Conservation (phyloP, 2,888 invertebrate species). For the Mesorhabditis sp. region DNA sequence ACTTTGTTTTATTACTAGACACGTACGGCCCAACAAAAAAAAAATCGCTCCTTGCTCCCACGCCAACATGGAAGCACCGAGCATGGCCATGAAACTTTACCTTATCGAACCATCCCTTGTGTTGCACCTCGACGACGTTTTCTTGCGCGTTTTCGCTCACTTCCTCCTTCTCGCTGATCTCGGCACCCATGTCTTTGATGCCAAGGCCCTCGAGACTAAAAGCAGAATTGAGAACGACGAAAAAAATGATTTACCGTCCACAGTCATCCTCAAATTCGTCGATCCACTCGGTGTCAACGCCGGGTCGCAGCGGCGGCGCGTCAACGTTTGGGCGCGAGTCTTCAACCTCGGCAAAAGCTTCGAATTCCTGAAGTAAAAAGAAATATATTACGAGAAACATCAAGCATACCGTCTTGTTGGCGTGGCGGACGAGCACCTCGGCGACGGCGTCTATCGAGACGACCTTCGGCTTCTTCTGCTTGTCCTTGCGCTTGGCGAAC, state of each 20-base stretch:
- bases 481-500: slow-evolving; percentile 51
- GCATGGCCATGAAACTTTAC: too few species aligned
- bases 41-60: background rate
- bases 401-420: slow-evolving; percentile 28
- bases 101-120: slow-evolving; percentile 18
- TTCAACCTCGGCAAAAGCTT: too few species aligned
- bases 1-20: too few species aligned
- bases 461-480: slow-evolving; percentile 44
- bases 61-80: too few species aligned
- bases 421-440: slow-evolving; percentile 41
- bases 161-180: slow-evolving; percentile 16
- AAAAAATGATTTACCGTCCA: slow-evolving; percentile 9
- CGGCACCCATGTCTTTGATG: slow-evolving; percentile 42
- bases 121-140: slow-evolving; percentile 24
- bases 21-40: background rate
- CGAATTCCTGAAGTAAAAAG: too few species aligned
- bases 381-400: too few species aligned
- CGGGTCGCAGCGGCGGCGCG: too few species aligned
- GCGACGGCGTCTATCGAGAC: slow-evolving; percentile 50
- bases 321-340: too few species aligned
- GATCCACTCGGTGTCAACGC: slow-evolving; percentile 29
- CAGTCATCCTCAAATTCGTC: slow-evolving; percentile 30
- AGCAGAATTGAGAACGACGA: too few species aligned
- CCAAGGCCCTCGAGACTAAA: slow-evolving; percentile 37
- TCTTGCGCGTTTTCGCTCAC: too few species aligned